A percentile compares a stretch with the other conserved stretches of the same genome.
These are phyloP conservation scores for Callaeas wilsoni DNA, from an alignment of 2,113 vertebrate genomes.

Conservation along the genomic window DNA sequence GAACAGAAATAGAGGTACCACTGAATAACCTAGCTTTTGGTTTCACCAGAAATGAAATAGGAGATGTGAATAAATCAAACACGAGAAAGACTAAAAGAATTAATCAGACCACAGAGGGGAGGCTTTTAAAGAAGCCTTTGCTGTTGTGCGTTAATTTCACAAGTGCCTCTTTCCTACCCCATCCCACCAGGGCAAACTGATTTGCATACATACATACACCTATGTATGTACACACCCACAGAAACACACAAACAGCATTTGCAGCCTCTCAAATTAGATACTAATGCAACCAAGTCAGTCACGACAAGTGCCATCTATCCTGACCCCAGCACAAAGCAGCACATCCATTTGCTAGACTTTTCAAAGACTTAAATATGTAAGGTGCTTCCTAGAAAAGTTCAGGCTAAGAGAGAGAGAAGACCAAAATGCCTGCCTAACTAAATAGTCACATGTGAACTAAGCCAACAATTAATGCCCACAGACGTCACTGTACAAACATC, in stretches of 20 bases:
- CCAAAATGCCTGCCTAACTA: not conserved
- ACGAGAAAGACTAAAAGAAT: not conserved
- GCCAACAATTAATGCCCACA: not conserved
- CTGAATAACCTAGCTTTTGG: not conserved
- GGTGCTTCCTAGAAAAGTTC: not conserved
- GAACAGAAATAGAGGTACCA: not conserved
- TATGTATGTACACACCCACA: accelerated
- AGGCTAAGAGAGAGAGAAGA: not conserved
- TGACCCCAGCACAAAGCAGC: not conserved
- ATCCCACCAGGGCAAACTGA: not conserved
- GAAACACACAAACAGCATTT: not conserved
- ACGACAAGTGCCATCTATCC: not conserved
- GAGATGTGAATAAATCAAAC: not conserved
- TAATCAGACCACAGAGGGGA: not conserved
- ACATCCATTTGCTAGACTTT: not conserved
- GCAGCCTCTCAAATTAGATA: not conserved
- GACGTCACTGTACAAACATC: not conserved
- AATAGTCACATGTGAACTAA: not conserved
- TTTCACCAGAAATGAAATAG: not conserved
- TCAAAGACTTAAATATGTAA: not conserved
- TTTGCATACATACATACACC: not conserved
- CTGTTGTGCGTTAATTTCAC: not conserved
- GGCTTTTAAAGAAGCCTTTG: not conserved
- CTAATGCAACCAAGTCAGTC: not conserved
- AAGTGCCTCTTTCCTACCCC: not conserved